Evolutionary conservation across 2,113 vertebrate species (phyloP).

Genomic region (Leptosomus discolor): DNA sequence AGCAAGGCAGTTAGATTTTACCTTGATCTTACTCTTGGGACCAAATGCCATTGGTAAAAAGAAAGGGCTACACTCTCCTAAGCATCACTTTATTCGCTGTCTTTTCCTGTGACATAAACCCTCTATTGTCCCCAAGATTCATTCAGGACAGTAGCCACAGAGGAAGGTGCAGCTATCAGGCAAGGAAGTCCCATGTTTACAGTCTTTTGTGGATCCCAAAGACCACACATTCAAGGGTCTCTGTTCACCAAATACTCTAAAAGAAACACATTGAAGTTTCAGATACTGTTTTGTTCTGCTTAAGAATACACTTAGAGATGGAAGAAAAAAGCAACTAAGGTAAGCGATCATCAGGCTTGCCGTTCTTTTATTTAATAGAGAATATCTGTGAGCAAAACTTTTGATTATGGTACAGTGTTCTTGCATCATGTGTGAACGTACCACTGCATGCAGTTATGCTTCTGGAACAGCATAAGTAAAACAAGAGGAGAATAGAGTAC

Average conservation of each 20-base stretch:
- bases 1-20: not conserved
- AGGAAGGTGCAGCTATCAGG: not conserved
- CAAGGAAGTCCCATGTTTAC: not conserved
- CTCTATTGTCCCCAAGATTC: not conserved
- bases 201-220: not conserved
- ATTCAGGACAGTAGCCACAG: not conserved
- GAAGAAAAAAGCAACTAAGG: not conserved
- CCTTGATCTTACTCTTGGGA: not conserved
- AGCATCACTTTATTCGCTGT: not conserved
- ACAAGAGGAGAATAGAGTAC: not conserved
- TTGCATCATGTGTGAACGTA: not conserved
- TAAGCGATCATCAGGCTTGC: not conserved
- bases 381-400: not conserved
- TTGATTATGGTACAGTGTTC: not conserved
- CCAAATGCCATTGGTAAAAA: not conserved
- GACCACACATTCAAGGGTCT: not conserved
- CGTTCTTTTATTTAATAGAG: not conserved
- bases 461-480: not conserved
- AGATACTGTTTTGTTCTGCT: not conserved
- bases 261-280: not conserved
- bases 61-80: not conserved
- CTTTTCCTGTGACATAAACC: not conserved
- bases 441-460: not conserved
- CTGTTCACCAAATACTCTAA: not conserved
- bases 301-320: not conserved